A percentile compares a stretch with the other conserved stretches of the same genome.
These are phyloP conservation scores for Diacarnus erythraeanus DNA, from an alignment of 37 sponge, comb jelly and placozoan genomes.

Conservation along the genomic window DNA sequence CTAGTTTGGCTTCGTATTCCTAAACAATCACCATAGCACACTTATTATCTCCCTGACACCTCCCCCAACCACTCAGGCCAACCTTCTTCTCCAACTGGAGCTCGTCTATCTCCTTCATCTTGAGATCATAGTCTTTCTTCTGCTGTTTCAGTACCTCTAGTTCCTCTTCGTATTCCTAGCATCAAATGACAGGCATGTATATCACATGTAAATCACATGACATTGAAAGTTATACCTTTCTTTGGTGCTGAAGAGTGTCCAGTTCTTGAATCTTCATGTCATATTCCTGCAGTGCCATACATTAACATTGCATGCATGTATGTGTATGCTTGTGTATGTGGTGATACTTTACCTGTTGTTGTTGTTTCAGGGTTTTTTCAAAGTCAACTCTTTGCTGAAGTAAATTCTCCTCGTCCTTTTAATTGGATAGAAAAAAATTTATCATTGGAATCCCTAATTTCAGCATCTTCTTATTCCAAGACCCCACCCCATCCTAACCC, in stretches of 20 bases:
- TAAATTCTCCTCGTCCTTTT: slow-evolving; percentile 27
- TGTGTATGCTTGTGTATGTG: too few relatives aligned
- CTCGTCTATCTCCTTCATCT: slow-evolving; percentile 22
- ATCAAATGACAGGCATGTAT: not conserved
- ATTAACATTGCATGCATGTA: not conserved
- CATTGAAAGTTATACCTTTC: not conserved
- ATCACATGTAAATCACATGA: not conserved
- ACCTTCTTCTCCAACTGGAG: slow-evolving; percentile 55
- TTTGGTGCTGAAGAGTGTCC: slow-evolving; percentile 25
- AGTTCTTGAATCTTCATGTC: slow-evolving; percentile 48
- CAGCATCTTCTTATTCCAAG: too few relatives aligned
- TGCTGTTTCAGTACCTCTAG: slow-evolving; percentile 19
- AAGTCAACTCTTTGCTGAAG: slow-evolving; percentile 34
- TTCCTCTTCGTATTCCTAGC: slow-evolving; percentile 34
- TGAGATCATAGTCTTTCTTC: slow-evolving; percentile 31
- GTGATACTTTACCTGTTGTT: not conserved
- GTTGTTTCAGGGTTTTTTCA: slow-evolving; percentile 13
- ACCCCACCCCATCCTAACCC: too few relatives aligned
- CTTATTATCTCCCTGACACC: not conserved
- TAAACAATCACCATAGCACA: not conserved
- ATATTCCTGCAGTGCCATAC: slow-evolving; percentile 29
- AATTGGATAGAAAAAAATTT: not conserved
- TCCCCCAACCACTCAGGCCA: not conserved
- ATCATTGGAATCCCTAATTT: too few relatives aligned
- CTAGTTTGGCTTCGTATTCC: slow-evolving; percentile 53